Base-by-base conservation (phyloP, 2,113 vertebrate species). In the Silurus asotus region DNA sequence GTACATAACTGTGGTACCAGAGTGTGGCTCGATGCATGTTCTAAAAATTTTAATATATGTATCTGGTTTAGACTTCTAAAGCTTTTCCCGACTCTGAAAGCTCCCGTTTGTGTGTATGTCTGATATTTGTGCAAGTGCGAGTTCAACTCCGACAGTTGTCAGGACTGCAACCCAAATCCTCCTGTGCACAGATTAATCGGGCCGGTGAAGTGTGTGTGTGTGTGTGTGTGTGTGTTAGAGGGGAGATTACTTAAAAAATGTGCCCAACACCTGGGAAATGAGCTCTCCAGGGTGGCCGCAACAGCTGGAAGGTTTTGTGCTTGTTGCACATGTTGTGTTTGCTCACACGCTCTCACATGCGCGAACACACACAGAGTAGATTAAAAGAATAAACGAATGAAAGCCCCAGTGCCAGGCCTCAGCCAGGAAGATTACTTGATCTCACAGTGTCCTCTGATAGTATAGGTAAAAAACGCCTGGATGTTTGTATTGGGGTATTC, bases 251-350 rank as follows among this genome's bases (percentile, higher is more conserved):
- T 90, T 90, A 84, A 88, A 82, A 94, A 93, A 94, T 93, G 91
- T 94, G 92, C 94, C 92, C 91, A 90, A 90, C 93, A 94, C 93
- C 93, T 94, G 93, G 93, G 93, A 93, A 93, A 93, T 92, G 90
- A 92, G 92, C 88, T 90, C 84, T 67, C 51, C 28, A 55, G 89
- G 86, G 86, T 82, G 37, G 65, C 84, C 81, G 76, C 81, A 87
- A 90, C 89, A 89, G 86, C 88, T 87, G 89, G 85, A 87, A 85
- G 78, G 48, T 49, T 78, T 51, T 75, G n/a, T 67, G 58, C 67
- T 61, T 79, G 83, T 87, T 84, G 84, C 81, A 82, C 85, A 75
- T 86, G 85, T 86, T 86, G 85, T 87, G 80, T 87, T 76, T 77
- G 58, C 80, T 75, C 82, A 87, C 81, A 89, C 81, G 77, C 67